phyloP scores from a whole-genome alignment of 2,797 vertebrate genomes.

The Nasua narica region DNA sequence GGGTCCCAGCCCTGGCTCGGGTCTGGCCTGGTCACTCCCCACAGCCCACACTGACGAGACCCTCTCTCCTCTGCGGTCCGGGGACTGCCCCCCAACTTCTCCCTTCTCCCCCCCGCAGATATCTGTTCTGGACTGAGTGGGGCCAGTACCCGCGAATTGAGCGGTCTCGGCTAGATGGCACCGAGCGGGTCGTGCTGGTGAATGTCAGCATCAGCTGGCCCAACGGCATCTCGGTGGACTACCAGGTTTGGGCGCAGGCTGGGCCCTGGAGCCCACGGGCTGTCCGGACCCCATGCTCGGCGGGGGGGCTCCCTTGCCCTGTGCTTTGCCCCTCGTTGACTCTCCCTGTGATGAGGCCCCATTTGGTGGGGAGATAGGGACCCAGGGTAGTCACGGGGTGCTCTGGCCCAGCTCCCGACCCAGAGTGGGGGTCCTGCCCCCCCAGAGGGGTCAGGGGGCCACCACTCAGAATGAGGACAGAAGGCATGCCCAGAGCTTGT shows the following conservation, averaged over 20 bases:
- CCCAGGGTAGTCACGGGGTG: neutral
- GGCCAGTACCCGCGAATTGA: conserved; percentile 98
- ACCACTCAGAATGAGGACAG: neutral
- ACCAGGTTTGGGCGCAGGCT: conserved; percentile 86
- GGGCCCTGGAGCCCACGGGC: neutral
- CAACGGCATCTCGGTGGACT: conserved; percentile 97
- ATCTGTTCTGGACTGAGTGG: conserved; percentile 99
- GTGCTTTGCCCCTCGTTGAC: neutral
- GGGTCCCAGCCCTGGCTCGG: neutral
- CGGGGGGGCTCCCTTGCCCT: neutral
- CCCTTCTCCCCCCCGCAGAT: conserved; percentile 81
- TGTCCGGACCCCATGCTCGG: neutral
- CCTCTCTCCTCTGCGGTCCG: neutral
- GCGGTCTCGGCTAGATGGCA: conserved; percentile 93
- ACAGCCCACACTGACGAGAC: neutral
- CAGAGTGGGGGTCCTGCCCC: neutral
- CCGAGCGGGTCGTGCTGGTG: conserved; percentile 91
- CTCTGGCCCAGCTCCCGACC: neutral
- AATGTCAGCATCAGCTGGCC: conserved; percentile 98
- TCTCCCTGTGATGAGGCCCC: neutral
- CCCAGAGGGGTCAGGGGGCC: neutral
- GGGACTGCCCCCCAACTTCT: neutral
- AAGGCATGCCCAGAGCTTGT: neutral
- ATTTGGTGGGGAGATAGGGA: neutral
- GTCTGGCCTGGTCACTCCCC: neutral